Evolutionary conservation across 1,140 invertebrate genomes (phyloP).

Genomic region (Brachionus calyciflorus): DNA sequence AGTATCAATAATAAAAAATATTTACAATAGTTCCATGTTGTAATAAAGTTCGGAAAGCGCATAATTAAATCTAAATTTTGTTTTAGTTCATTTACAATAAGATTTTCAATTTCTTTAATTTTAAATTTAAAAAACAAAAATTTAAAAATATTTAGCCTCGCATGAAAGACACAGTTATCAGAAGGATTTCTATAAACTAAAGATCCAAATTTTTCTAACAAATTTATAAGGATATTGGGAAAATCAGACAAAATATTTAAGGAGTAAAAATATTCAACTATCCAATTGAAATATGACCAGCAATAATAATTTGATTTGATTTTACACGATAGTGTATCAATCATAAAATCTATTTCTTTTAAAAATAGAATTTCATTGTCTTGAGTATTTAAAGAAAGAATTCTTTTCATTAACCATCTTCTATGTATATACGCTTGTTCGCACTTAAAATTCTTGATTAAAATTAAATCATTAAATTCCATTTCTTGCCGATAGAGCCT

Average conservation of each 20-base stretch:
- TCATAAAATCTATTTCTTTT: not conserved
- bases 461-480: constrained; percentile 22
- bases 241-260: not conserved
- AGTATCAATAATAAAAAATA: not conserved
- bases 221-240: not conserved
- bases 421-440: constrained; percentile 40
- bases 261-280: not conserved
- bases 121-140: not conserved
- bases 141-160: constrained; percentile 7
- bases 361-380: not conserved
- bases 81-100: not conserved
- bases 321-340: not conserved
- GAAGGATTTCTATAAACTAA: constrained; percentile 29
- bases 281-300: constrained; percentile 43
- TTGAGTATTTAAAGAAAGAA: not conserved
- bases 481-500: not conserved
- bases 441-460: constrained; percentile 31
- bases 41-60: not conserved
- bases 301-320: constrained; percentile 45
- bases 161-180: constrained; percentile 31
- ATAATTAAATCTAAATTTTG: not conserved
- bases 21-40: constrained; percentile 20
- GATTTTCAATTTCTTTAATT: not conserved
- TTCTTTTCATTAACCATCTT: not conserved
- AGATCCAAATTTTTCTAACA: not conserved